Percentiles rank a stretch among this genome's conserved stretches.
These are phyloP conservation scores for Isotomurus palustris DNA, from an alignment of 2,888 invertebrate genomes.

Conservation along the genomic window DNA sequence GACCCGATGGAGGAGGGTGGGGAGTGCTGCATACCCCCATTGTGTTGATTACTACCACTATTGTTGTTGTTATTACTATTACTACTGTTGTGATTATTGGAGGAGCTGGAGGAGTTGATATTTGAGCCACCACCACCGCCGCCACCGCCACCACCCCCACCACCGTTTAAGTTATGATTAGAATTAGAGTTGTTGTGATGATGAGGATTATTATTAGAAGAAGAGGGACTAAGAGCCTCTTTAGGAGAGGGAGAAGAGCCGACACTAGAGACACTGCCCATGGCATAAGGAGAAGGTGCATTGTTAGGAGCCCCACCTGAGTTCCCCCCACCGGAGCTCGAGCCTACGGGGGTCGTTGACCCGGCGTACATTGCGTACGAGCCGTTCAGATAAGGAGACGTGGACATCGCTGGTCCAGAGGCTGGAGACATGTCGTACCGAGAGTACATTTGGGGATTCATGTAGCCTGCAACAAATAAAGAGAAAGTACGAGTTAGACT, in stretches of 20 bases:
- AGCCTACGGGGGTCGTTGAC: slow-evolving; percentile 44
- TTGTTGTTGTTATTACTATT: slow-evolving; percentile 66
- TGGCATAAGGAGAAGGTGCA: slow-evolving; percentile 56
- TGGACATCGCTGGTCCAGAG: slow-evolving; percentile 57
- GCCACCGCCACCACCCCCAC: slow-evolving; percentile 4
- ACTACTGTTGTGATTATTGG: slow-evolving; percentile 66
- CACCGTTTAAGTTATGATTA: slow-evolving; percentile 31
- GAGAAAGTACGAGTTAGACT: background rate
- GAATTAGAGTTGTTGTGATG: slow-evolving; percentile 25
- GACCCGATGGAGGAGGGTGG: slow-evolving; percentile 47
- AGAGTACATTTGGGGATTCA: slow-evolving; percentile 59
- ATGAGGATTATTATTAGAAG: too few relatives aligned
- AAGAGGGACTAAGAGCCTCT: slow-evolving; percentile 41
- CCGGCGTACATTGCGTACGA: slow-evolving; percentile 65
- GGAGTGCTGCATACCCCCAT: slow-evolving; percentile 65
- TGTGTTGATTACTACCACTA: slow-evolving; percentile 63
- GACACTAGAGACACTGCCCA: slow-evolving; percentile 45
- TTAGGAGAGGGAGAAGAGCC: slow-evolving; percentile 45
- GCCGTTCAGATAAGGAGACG: slow-evolving; percentile 66
- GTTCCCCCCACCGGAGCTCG: slow-evolving; percentile 36
- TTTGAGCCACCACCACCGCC: background rate
- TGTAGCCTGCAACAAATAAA: slow-evolving; percentile 41
- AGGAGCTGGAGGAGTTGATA: slow-evolving; percentile 16
- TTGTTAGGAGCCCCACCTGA: slow-evolving; percentile 36
- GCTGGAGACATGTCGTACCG: slow-evolving; percentile 83